These are phyloP conservation scores for Ictalurus furcatus DNA, from an alignment of 2,113 vertebrate species.

Conservation along the genomic window DNA sequence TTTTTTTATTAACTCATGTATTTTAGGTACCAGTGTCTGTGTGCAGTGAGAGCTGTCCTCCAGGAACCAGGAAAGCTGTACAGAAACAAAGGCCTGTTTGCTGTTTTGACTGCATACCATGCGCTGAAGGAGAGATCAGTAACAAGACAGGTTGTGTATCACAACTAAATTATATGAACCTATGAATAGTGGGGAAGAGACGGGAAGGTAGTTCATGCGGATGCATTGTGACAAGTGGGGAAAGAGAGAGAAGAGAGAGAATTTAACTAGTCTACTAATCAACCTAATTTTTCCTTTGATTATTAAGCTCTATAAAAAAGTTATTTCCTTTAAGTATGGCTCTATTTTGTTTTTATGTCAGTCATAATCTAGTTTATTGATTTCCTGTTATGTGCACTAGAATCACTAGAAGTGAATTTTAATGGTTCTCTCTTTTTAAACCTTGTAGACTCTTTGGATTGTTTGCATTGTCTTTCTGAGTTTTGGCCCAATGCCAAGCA, in stretches of 20 bases:
- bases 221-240: not conserved
- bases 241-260: not conserved
- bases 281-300: not conserved
- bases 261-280: not conserved
- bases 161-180: not conserved
- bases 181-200: no score
- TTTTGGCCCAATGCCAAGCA: slow-evolving; percentile 68
- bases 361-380: not conserved
- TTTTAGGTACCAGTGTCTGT: slow-evolving; percentile 66
- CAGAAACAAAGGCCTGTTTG: slow-evolving; percentile 68
- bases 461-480: slow-evolving; percentile 63
- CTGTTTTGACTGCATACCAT: slow-evolving; percentile 68
- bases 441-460: slow-evolving; percentile 66
- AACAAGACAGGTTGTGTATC: slow-evolving; percentile 64
- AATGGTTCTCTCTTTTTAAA: not conserved
- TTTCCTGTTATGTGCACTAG: not conserved
- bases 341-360: not conserved
- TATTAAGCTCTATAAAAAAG: not conserved
- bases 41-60: slow-evolving; percentile 64
- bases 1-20: not conserved
- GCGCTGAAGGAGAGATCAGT: slow-evolving; percentile 73
- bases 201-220: not conserved
- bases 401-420: not conserved
- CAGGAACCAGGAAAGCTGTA: slow-evolving; percentile 65
- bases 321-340: no score